Percentiles rank a stretch among this genome's conserved stretches.
Evolutionary conservation across 2,797 vertebrate species (phyloP).

Genomic region (Melanotaenia pygmaea): DNA sequence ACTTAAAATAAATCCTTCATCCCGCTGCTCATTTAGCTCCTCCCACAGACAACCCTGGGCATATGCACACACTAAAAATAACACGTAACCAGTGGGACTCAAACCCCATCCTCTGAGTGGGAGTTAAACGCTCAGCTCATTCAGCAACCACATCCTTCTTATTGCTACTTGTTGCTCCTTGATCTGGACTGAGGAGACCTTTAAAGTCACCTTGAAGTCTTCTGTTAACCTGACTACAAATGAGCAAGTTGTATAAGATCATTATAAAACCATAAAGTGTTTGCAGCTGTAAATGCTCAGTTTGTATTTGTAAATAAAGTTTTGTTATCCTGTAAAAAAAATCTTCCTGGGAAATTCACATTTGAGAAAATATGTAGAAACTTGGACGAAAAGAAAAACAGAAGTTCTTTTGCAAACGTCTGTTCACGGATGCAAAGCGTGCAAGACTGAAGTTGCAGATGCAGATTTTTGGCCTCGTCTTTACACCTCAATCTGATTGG

Average conservation of each 20-base stretch:
- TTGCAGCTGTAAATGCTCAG: no score
- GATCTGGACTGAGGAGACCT: neutral
- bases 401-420: no score
- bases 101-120: constrained; percentile 17
- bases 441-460: no score
- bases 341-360: no score
- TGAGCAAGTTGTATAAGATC: neutral
- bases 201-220: neutral
- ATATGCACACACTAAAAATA: constrained; percentile 19
- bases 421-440: no score
- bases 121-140: constrained; percentile 11
- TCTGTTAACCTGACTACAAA: neutral
- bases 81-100: constrained; percentile 6
- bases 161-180: neutral
- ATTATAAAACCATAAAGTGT: no score
- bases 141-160: constrained; percentile 5
- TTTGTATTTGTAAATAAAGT: no score
- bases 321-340: no score
- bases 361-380: no score
- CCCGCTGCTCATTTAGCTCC: neutral
- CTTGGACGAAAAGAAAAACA: no score
- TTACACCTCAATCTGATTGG: no score
- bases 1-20: neutral
- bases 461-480: no score
- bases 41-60: constrained; percentile 18